Evolutionary conservation across 2,797 vertebrate genomes (phyloP).

Genomic region (Enteromius unitaeniatus): DNA sequence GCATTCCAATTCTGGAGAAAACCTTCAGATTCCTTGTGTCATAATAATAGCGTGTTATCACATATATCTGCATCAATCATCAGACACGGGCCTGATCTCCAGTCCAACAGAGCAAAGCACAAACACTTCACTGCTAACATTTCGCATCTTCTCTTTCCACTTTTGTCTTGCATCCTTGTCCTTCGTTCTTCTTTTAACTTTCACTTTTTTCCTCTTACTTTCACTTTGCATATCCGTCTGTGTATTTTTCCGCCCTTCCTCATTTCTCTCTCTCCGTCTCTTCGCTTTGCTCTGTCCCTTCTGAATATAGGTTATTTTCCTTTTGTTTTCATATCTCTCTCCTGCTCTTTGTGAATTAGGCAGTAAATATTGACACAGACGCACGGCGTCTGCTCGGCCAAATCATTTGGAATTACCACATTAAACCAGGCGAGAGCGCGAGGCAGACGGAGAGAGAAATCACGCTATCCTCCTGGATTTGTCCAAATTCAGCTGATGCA

Average conservation of each 20-base stretch:
- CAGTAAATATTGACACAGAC: conserved; percentile 90
- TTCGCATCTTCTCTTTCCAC: conserved; percentile 60
- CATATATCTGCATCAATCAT: conserved; percentile 14
- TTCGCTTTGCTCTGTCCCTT: conserved; percentile 21
- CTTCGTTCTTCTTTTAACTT: background rate
- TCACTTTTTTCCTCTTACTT: conserved; percentile 4
- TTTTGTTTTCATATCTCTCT: conserved; percentile 51
- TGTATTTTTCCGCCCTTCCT: conserved; percentile 2
- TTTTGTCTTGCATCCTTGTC: conserved; percentile 1
- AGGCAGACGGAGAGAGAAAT: conserved; percentile 75
- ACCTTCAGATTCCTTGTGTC: conserved; percentile 17
- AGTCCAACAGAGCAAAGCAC: background rate
- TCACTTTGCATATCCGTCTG: conserved; percentile 44
- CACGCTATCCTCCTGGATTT: conserved; percentile 97
- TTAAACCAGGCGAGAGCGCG: conserved; percentile 91
- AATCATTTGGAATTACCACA: conserved; percentile 93
- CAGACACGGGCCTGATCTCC: conserved; percentile 6
- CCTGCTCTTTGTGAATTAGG: conserved; percentile 73
- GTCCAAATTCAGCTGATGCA: conserved; percentile 99
- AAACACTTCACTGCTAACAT: conserved; percentile 68
- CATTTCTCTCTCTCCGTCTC: conserved; percentile 30
- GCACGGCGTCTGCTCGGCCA: conserved; percentile 73
- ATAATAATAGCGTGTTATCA: conserved; percentile 23
- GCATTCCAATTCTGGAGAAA: background rate
- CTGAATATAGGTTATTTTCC: conserved; percentile 88